Percentiles rank a stretch among this genome's conserved stretches.
Conservation (phyloP, 2,797 vertebrate genomes). For the Aulostomus chinensis region DNA sequence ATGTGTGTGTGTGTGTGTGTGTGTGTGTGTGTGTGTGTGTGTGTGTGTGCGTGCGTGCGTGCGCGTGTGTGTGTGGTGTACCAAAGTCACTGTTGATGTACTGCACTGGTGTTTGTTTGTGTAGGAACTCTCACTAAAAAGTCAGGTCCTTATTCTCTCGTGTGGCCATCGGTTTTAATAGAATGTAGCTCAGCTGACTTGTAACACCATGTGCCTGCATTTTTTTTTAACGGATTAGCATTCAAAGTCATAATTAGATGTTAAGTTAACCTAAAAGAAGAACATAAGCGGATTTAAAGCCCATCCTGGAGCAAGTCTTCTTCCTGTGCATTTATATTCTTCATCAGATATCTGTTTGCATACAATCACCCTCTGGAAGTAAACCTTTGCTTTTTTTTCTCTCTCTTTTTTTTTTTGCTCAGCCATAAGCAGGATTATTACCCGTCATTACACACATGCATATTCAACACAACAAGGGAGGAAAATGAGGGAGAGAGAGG, state of each 20-base stretch:
- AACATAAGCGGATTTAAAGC: conserved; percentile 18
- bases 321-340: conserved; percentile 24
- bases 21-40: conserved; percentile 9
- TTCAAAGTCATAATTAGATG: conserved; percentile 29
- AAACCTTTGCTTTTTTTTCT: conserved; percentile 21
- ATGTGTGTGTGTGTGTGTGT: too few relatives aligned
- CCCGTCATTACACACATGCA: conserved; percentile 65
- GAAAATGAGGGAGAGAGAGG: conserved; percentile 27
- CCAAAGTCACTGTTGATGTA: too few relatives aligned
- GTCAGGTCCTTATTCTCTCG: conserved; percentile 10
- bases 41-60: conserved; percentile 24
- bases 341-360: conserved; percentile 35
- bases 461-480: conserved; percentile 56
- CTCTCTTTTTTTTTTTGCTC: conserved; percentile 18
- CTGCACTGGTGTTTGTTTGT: too few relatives aligned
- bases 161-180: conserved; percentile 20
- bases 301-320: conserved; percentile 3
- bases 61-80: too few relatives aligned
- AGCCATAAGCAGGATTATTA: conserved; percentile 59
- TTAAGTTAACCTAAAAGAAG: conserved; percentile 18
- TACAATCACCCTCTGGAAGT: conserved; percentile 9
- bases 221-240: conserved; percentile 25
- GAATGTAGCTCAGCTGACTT: conserved; percentile 9
- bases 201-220: conserved; percentile 8
- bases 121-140: conserved; percentile 25